phyloP scores from a whole-genome alignment of 2,888 invertebrate genomes.

The Sesamia inferens region DNA sequence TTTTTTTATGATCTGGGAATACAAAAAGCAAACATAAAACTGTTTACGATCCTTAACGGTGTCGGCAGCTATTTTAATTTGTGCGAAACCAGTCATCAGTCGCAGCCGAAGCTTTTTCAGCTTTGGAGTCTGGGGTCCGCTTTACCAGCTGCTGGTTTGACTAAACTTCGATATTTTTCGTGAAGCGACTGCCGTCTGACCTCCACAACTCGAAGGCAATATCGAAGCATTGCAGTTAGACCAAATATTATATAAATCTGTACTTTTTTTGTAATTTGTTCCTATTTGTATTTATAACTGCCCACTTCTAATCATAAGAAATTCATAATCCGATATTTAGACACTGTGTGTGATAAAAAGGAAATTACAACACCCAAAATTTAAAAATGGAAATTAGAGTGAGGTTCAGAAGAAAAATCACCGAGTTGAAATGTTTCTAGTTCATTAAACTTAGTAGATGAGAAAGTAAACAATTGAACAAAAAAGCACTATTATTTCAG shows the following conservation, averaged over 20 bases:
- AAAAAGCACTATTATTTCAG: not conserved
- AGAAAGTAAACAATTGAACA: not conserved
- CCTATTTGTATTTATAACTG: not conserved
- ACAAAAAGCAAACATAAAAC: conserved; percentile 5
- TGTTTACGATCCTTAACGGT: conserved; percentile 20
- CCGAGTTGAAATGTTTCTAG: too few species aligned
- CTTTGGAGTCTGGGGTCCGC: too few species aligned
- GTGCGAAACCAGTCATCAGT: not conserved
- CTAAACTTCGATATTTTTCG: too few species aligned
- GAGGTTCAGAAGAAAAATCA: not conserved
- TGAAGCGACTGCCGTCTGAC: too few species aligned
- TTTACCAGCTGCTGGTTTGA: too few species aligned
- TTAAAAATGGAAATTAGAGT: not conserved
- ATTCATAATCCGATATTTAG: not conserved
- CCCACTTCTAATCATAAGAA: not conserved
- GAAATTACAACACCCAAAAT: not conserved
- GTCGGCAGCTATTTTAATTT: conserved; percentile 5
- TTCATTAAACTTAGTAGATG: not conserved
- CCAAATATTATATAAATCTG: too few species aligned
- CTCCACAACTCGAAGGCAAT: too few species aligned
- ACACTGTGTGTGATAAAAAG: not conserved
- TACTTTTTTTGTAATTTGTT: too few species aligned
- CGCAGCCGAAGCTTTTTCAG: too few species aligned
- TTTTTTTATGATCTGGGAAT: conserved; percentile 21
- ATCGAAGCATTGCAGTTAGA: too few species aligned